A percentile compares a stretch with the other conserved stretches of the same genome.
Conservation (phyloP, 2,797 vertebrate species). For the Vireo griseus region DNA sequence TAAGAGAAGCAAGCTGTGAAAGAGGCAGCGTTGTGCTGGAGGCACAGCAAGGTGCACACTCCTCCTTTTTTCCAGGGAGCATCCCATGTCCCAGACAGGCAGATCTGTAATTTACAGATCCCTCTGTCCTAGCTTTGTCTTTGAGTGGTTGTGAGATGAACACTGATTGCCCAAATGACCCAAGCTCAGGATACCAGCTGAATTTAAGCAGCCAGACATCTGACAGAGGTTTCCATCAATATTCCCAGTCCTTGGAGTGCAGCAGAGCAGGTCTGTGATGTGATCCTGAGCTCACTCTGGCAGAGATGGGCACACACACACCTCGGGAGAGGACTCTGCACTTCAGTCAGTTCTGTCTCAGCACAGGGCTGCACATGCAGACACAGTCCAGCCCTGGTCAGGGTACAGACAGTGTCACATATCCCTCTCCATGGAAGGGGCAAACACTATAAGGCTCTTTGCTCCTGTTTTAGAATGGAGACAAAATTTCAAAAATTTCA, state of each 20-base stretch:
- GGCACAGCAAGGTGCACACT: neutral
- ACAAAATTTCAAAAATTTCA: neutral
- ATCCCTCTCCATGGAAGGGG: neutral
- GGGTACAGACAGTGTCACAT: neutral
- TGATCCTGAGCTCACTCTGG: neutral
- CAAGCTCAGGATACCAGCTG: neutral
- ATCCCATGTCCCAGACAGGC: neutral
- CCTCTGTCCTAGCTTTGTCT: neutral
- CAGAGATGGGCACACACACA: neutral
- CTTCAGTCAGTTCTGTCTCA: neutral
- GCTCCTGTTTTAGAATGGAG: neutral
- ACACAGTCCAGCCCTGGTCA: neutral
- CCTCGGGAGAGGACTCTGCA: neutral
- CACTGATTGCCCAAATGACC: conserved; percentile 40
- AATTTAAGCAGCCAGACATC: conserved; percentile 49
- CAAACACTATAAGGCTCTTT: neutral
- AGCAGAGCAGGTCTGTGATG: conserved; percentile 2
- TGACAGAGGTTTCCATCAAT: conserved; percentile 41
- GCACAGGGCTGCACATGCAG: neutral
- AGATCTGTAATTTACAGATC: neutral
- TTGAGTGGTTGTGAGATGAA: neutral
- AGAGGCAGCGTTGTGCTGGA: neutral
- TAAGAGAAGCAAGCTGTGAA: neutral
- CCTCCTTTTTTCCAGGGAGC: neutral
- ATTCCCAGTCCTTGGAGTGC: conserved; percentile 8